Conservation (phyloP, 92 coral and sea anemone species). For the Phenganax marumi region DNA sequence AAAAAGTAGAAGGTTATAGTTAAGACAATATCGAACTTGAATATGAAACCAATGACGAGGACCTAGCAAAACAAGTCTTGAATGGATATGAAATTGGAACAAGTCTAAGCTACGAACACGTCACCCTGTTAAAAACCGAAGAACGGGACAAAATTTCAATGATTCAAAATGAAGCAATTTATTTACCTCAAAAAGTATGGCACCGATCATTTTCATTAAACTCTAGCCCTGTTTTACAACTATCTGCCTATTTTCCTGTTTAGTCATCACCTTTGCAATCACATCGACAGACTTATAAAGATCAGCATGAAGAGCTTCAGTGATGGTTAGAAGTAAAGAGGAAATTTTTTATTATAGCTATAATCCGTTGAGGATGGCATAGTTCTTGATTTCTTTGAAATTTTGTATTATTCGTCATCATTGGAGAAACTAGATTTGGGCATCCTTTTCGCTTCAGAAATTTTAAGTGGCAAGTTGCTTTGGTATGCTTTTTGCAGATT, state of each 20-base stretch:
- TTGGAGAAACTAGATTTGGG: conserved; percentile 41
- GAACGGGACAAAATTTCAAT: too few relatives aligned
- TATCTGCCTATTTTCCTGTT: conserved; percentile 44
- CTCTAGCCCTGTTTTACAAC: conserved; percentile 42
- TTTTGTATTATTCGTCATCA: conserved; percentile 48
- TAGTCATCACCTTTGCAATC: conserved; percentile 52
- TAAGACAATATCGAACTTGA: too few relatives aligned
- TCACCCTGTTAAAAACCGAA: too few relatives aligned
- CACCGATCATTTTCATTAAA: conserved; percentile 2
- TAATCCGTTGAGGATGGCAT: conserved; percentile 51
- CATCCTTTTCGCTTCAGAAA: conserved; percentile 24
- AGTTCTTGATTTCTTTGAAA: conserved; percentile 46
- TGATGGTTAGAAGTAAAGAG: conserved; percentile 43
- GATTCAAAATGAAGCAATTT: too few relatives aligned
- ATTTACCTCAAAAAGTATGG: too few relatives aligned
- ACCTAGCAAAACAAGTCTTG: too few relatives aligned
- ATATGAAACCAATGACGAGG: too few relatives aligned
- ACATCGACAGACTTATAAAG: conserved; percentile 48
- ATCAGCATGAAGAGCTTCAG: conserved; percentile 55
- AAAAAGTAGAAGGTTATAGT: too few relatives aligned
- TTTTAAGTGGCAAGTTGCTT: conserved; percentile 41
- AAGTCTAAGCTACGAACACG: too few relatives aligned
- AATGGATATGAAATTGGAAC: too few relatives aligned
- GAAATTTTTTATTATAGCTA: conserved; percentile 7
- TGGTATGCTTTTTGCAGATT: conserved; percentile 41